A percentile compares a stretch with the other conserved stretches of the same genome.
Conservation (phyloP, 2,888 invertebrate genomes). For the Meiosimyza decipiens region DNA sequence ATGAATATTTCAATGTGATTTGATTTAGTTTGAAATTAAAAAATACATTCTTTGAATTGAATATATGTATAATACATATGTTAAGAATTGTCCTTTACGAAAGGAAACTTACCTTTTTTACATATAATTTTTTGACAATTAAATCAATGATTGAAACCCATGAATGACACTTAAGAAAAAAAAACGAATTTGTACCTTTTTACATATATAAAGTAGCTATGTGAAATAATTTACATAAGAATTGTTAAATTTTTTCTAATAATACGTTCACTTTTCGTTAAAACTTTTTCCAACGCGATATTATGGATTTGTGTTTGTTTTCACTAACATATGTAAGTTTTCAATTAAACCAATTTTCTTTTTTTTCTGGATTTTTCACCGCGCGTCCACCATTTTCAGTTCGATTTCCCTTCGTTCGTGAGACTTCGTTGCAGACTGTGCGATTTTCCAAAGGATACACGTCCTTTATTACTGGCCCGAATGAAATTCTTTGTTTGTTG, state of each 20-base stretch:
- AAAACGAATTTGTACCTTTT: no score
- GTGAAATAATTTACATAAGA: no score
- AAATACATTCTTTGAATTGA: not conserved
- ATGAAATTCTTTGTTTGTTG: constrained; percentile 11
- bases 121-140: no score
- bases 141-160: no score
- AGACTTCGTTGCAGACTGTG: constrained; percentile 33
- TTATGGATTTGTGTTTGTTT: not conserved
- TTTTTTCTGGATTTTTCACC: constrained; percentile 2
- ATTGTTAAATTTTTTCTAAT: no score
- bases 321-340: not conserved
- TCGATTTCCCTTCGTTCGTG: constrained; percentile 15
- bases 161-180: no score
- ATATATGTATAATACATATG: no score
- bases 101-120: no score
- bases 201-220: no score
- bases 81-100: no score
- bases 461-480: constrained; percentile 21
- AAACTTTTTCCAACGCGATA: constrained; percentile 1
- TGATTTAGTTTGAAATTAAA: not conserved
- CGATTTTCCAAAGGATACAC: constrained; percentile 22
- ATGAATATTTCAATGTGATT: not conserved
- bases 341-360: not conserved
- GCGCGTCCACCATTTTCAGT: constrained; percentile 23
- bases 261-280: not conserved